These are phyloP conservation scores for Andrena bucephala DNA, from an alignment of 2,888 invertebrate species.

Conservation along the genomic window DNA sequence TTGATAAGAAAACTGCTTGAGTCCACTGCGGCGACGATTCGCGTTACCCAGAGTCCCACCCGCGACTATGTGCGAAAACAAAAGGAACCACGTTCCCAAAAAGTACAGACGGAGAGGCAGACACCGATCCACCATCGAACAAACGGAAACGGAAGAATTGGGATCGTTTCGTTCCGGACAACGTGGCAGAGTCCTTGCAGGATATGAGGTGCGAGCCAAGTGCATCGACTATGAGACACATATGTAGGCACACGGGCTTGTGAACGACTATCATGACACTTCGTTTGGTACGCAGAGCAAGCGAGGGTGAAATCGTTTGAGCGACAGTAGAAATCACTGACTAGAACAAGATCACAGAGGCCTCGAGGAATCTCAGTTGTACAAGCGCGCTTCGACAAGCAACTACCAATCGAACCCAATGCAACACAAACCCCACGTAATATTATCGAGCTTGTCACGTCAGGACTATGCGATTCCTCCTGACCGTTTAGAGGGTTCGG, in stretches of 20 bases:
- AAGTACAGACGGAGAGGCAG: not conserved
- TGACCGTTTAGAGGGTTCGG: too few relatives aligned
- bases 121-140: not conserved
- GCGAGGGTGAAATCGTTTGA: conserved; percentile 65
- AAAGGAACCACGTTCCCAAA: not conserved
- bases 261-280: conserved; percentile 74
- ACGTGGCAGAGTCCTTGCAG: conserved; percentile 75
- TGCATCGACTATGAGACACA: conserved; percentile 75
- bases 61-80: not conserved
- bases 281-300: conserved; percentile 62
- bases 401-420: not conserved
- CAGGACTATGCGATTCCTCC: too few relatives aligned
- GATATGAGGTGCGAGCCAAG: conserved; percentile 76
- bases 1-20: conserved; percentile 72
- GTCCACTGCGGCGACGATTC: conserved; percentile 75
- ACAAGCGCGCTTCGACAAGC: not conserved
- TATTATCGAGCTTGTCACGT: not conserved
- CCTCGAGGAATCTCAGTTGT: not conserved
- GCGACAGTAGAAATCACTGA: not conserved
- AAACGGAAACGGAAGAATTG: not conserved
- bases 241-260: conserved; percentile 1
- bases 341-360: not conserved
- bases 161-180: conserved; percentile 65
- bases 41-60: conserved; percentile 70
- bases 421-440: not conserved